These are phyloP conservation scores for Lucilia sericata DNA, from an alignment of 1,140 invertebrate species.

Conservation along the genomic window DNA sequence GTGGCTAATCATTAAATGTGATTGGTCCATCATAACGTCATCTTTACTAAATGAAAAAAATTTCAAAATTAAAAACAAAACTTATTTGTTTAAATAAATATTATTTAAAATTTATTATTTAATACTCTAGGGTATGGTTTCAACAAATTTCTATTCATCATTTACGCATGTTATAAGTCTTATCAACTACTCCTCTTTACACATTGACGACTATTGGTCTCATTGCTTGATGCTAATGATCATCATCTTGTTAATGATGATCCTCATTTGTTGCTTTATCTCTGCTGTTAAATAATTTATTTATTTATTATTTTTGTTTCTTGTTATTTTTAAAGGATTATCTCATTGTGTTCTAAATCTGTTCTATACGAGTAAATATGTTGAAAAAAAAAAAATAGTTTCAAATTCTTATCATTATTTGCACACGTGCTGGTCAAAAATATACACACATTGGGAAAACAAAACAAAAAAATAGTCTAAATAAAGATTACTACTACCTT, in stretches of 20 bases:
- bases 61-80: too few species aligned
- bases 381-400: background rate
- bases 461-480: too few species aligned
- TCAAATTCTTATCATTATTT: background rate
- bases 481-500: too few species aligned
- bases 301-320: background rate
- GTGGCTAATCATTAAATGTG: background rate
- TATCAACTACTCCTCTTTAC: background rate
- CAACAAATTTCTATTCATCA: background rate
- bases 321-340: constrained; percentile 23
- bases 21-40: background rate
- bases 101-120: too few species aligned
- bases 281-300: background rate
- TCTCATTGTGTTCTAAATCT: constrained; percentile 15
- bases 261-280: too few species aligned
- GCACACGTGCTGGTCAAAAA: background rate
- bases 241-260: too few species aligned
- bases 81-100: too few species aligned
- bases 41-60: background rate
- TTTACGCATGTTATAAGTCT: background rate
- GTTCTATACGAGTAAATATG: too few species aligned
- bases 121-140: too few species aligned
- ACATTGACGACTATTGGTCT: background rate
- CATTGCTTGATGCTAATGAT: too few species aligned
- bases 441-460: constrained; percentile 16